Conservation (phyloP, 2,888 invertebrate genomes). For the Spisula subtruncata region DNA sequence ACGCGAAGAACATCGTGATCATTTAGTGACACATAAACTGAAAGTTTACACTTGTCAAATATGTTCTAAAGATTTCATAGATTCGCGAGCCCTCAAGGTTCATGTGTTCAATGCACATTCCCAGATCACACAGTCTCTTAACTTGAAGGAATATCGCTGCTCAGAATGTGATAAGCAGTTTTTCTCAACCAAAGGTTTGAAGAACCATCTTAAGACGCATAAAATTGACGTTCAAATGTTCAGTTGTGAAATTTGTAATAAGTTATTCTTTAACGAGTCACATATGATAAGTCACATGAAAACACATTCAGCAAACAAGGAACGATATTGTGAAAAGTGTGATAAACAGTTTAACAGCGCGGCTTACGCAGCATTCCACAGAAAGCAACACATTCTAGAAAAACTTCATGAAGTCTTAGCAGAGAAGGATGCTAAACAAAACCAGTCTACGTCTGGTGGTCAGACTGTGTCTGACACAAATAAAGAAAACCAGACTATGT, state of each 20-base stretch:
- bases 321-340: constrained; percentile 62
- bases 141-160: constrained; percentile 64
- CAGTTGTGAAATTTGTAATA: constrained; percentile 66
- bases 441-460: neutral
- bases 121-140: constrained; percentile 58
- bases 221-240: constrained; percentile 53
- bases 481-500: neutral
- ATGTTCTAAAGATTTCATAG: constrained; percentile 68
- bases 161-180: constrained; percentile 69
- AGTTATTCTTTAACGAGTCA: constrained; percentile 50
- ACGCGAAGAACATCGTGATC: constrained; percentile 66
- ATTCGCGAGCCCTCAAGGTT: constrained; percentile 67
- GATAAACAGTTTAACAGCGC: constrained; percentile 59
- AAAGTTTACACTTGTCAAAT: constrained; percentile 66
- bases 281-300: constrained; percentile 62
- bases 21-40: constrained; percentile 62
- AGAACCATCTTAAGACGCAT: constrained; percentile 67
- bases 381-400: constrained; percentile 68
- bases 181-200: constrained; percentile 70
- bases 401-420: constrained; percentile 56
- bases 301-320: constrained; percentile 63
- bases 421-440: constrained; percentile 22
- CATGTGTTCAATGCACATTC: constrained; percentile 72
- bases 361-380: constrained; percentile 60
- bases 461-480: neutral